A percentile compares a stretch with the other conserved stretches of the same genome.
Conservation (phyloP, 2,113 vertebrate genomes). For the Halcyon senegalensis region DNA sequence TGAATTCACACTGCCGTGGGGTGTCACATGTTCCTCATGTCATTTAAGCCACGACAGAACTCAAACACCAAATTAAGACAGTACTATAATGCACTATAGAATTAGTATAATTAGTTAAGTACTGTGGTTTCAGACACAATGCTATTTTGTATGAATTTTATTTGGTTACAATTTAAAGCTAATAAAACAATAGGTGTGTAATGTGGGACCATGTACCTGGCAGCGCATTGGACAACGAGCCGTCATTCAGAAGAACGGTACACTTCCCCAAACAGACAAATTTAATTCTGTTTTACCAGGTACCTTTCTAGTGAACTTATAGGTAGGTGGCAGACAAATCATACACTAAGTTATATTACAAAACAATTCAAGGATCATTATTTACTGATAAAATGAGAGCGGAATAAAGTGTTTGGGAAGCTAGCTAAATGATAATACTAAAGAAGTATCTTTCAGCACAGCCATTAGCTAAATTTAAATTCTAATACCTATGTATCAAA, state of each 20-base stretch:
- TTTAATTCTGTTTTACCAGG: neutral
- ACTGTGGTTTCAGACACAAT: neutral
- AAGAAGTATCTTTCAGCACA: neutral
- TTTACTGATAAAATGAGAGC: neutral
- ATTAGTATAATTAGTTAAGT: neutral
- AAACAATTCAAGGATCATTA: neutral
- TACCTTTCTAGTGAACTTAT: neutral
- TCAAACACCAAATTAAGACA: neutral
- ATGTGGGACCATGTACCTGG: neutral
- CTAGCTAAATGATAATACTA: neutral
- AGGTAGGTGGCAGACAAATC: neutral
- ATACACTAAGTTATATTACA: neutral
- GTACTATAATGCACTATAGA: neutral
- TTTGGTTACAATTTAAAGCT: neutral
- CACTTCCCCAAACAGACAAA: neutral
- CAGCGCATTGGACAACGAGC: fast-evolving
- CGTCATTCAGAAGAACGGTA: fast-evolving
- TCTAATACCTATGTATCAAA: neutral
- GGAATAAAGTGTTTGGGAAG: neutral
- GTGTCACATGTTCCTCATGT: neutral
- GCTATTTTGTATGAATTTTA: neutral
- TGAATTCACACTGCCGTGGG: fast-evolving
- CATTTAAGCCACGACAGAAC: neutral
- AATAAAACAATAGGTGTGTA: neutral
- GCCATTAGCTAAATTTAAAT: neutral